These are phyloP conservation scores for Bothrops alternatus DNA, from an alignment of 2,797 vertebrate species.

Conservation along the genomic window DNA sequence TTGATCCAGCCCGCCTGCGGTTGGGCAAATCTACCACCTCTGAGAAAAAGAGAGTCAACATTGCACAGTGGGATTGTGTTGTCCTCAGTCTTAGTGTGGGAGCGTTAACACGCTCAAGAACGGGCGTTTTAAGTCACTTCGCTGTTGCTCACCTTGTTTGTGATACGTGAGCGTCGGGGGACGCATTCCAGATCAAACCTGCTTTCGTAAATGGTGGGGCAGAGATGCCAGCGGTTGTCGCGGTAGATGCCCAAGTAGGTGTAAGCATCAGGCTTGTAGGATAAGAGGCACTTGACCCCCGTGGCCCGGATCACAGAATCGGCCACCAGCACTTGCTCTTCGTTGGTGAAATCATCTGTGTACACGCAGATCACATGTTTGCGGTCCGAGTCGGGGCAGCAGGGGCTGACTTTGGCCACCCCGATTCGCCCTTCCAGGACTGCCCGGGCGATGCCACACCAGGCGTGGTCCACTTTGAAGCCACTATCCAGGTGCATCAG, in stretches of 20 bases:
- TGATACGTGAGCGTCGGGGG: constrained; percentile 82
- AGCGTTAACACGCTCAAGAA: not conserved
- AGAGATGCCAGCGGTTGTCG: constrained; percentile 88
- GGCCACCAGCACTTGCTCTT: constrained; percentile 77
- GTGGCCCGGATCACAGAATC: constrained; percentile 80
- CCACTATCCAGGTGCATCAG: constrained; percentile 86
- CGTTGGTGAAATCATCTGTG: constrained; percentile 84
- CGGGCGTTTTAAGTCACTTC: constrained; percentile 75
- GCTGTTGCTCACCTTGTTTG: constrained; percentile 81
- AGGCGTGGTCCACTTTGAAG: constrained; percentile 89
- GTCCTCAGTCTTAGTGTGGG: not conserved
- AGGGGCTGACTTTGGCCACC: constrained; percentile 81
- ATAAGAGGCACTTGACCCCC: constrained; percentile 83
- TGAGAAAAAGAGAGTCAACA: not conserved
- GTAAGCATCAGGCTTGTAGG: constrained; percentile 90
- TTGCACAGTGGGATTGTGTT: not conserved
- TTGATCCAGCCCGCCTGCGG: too few species aligned
- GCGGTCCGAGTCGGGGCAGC: constrained; percentile 65
- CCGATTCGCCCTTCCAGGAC: constrained; percentile 78
- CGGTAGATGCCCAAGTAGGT: constrained; percentile 88
- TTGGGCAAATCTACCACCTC: not conserved
- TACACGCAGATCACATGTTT: constrained; percentile 87
- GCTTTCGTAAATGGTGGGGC: constrained; percentile 91
- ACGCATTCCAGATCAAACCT: constrained; percentile 85
- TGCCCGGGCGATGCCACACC: constrained; percentile 83